Conservation (phyloP, 1,140 invertebrate species). For the Nautilus pompilius region DNA sequence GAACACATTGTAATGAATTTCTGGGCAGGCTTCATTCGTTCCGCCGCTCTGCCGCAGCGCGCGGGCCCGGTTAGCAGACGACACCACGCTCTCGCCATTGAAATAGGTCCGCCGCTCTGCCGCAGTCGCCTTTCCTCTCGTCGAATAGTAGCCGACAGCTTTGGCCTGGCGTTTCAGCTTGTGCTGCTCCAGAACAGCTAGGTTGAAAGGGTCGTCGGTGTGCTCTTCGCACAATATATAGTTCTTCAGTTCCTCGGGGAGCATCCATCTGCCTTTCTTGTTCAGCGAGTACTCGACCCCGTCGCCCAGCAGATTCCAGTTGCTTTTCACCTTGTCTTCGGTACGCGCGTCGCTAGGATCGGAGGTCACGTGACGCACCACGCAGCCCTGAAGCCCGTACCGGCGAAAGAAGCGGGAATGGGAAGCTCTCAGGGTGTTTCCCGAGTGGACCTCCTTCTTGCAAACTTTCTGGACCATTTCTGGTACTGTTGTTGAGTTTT, state of each 20-base stretch:
- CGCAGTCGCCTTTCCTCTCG: constrained; percentile 8
- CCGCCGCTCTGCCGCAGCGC: constrained; percentile 3
- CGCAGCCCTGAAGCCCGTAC: constrained; percentile 9
- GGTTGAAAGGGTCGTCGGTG: constrained; percentile 2
- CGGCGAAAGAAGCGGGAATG: constrained; percentile 10
- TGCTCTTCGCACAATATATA: constrained; percentile 9
- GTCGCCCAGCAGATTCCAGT: background rate
- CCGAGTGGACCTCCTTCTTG: constrained; percentile 13
- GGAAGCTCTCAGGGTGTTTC: constrained; percentile 16
- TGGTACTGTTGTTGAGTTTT: too few species aligned
- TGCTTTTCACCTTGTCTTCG: background rate
- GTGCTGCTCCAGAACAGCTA: constrained; percentile 20
- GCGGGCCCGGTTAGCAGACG: too few species aligned
- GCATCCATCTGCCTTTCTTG: constrained; percentile 20
- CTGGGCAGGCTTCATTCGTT: constrained; percentile 7
- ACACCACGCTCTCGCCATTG: background rate
- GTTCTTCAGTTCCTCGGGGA: constrained; percentile 13
- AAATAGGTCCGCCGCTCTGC: too few species aligned
- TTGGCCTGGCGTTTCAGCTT: constrained; percentile 20
- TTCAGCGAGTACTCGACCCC: constrained; percentile 22
- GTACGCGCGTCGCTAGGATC: too few species aligned
- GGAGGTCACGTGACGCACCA: background rate
- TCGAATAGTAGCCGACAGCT: constrained; percentile 20
- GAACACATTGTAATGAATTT: constrained; percentile 14
- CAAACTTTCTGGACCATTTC: constrained; percentile 16